These are phyloP conservation scores for Cistogaster globosa DNA, from an alignment of 2,888 invertebrate genomes.

Conservation along the genomic window DNA sequence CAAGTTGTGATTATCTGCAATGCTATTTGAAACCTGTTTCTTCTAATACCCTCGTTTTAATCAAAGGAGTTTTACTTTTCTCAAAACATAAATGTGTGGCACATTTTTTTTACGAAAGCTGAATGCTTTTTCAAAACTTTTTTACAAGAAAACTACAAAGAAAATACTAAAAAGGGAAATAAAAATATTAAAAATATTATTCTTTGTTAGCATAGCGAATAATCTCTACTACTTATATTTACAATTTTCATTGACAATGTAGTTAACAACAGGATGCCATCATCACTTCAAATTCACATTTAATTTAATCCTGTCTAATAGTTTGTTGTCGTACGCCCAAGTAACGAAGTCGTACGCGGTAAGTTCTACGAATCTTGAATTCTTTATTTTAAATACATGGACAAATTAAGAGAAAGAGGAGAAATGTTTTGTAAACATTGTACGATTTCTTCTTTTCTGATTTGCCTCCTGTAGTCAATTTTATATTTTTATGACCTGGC, in stretches of 20 bases:
- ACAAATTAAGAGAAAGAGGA: constrained; percentile 35
- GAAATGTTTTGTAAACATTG: constrained; percentile 62
- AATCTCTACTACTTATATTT: constrained; percentile 77
- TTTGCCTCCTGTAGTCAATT: constrained; percentile 78
- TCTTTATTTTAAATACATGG: background rate
- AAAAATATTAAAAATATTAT: background rate
- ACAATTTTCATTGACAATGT: constrained; percentile 76
- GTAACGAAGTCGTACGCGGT: constrained; percentile 74
- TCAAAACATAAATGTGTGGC: too few species aligned
- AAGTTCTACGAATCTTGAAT: constrained; percentile 76
- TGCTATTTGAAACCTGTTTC: too few species aligned
- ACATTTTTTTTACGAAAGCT: too few species aligned
- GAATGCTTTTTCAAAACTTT: too few species aligned
- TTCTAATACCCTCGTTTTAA: too few species aligned
- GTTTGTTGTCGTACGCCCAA: constrained; percentile 75
- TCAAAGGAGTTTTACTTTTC: too few species aligned
- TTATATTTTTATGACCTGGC: constrained; percentile 81
- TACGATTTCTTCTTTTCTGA: constrained; percentile 46
- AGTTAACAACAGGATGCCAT: constrained; percentile 74
- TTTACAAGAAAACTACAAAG: too few species aligned
- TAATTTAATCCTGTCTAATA: constrained; percentile 62
- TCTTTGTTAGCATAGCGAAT: constrained; percentile 74
- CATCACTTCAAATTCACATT: constrained; percentile 72
- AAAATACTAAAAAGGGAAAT: too few species aligned
- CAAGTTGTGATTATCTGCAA: too few species aligned